Conservation (phyloP, 2,797 vertebrate genomes). For the Pteropus rufus region DNA sequence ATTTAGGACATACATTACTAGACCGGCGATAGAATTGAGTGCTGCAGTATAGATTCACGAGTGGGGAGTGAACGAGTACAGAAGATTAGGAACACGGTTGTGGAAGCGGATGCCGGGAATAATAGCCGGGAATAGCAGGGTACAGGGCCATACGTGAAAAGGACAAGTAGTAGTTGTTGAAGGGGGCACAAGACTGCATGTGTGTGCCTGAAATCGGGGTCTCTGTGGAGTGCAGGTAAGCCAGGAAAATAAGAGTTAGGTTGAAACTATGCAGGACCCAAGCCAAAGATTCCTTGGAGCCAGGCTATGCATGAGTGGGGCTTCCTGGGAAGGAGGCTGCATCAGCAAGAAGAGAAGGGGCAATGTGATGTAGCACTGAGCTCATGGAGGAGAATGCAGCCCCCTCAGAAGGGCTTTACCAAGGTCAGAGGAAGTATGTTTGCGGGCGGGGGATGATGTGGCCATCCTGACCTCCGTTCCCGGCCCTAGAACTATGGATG, state of each 20-base stretch:
- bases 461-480: not conserved
- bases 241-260: not conserved
- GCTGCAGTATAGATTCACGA: not conserved
- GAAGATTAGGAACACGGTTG: not conserved
- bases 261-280: not conserved
- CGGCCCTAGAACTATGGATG: conserved; percentile 47
- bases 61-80: not conserved
- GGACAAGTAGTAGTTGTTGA: not conserved
- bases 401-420: not conserved
- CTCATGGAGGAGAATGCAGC: not conserved
- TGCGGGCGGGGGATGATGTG: not conserved
- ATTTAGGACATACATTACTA: not conserved
- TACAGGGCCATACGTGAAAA: not conserved
- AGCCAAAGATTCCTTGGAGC: not conserved
- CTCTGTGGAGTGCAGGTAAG: not conserved
- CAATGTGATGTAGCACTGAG: not conserved
- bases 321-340: not conserved
- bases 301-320: not conserved
- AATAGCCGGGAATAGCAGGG: not conserved
- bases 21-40: not conserved
- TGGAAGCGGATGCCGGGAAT: not conserved
- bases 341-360: not conserved
- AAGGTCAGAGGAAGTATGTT: not conserved
- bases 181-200: not conserved
- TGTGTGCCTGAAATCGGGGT: not conserved